Evolutionary conservation across 35 echinoderm and acorn worm species (phyloP).

Genomic region (Apostichopus parvimensis): DNA sequence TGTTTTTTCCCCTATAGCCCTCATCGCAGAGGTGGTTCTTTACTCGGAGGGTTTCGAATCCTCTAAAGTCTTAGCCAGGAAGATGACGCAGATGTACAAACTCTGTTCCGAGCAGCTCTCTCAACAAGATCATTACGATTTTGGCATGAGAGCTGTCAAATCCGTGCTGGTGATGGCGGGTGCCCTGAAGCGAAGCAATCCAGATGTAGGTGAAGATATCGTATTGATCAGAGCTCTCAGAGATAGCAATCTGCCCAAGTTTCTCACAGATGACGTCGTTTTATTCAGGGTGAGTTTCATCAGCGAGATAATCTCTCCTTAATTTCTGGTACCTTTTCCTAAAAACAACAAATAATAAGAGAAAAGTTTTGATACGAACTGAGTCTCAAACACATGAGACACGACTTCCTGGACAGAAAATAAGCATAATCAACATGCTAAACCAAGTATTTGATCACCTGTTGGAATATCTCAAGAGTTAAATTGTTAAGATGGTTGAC

Average conservation of each 20-base stretch:
- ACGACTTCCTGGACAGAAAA: no score
- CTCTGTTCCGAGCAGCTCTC: constrained; percentile 96
- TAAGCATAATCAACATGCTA: no score
- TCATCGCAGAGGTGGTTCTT: constrained; percentile 94
- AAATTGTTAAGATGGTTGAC: no score
- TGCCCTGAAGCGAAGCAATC: constrained; percentile 92
- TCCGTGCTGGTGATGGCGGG: constrained; percentile 94
- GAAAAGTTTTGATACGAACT: no score
- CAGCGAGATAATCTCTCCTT: no score
- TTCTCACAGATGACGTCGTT: constrained; percentile 87
- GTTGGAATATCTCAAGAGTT: no score
- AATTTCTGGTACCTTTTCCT: no score
- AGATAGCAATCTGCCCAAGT: constrained; percentile 98
- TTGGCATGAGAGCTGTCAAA: constrained; percentile 98
- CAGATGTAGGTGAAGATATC: constrained; percentile 89
- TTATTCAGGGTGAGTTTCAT: constrained; percentile 79
- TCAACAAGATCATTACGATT: constrained; percentile 92
- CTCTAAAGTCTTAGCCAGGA: constrained; percentile 85
- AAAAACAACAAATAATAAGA: no score
- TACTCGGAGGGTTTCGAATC: constrained; percentile 94
- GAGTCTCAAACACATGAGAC: no score
- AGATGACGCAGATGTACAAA: constrained; percentile 99
- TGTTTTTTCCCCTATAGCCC: constrained; percentile 47
- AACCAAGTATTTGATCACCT: no score
- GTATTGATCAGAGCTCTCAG: constrained; percentile 94